These are phyloP conservation scores for Heliconius hermathena DNA, from an alignment of 1,140 invertebrate species.

Conservation along the genomic window DNA sequence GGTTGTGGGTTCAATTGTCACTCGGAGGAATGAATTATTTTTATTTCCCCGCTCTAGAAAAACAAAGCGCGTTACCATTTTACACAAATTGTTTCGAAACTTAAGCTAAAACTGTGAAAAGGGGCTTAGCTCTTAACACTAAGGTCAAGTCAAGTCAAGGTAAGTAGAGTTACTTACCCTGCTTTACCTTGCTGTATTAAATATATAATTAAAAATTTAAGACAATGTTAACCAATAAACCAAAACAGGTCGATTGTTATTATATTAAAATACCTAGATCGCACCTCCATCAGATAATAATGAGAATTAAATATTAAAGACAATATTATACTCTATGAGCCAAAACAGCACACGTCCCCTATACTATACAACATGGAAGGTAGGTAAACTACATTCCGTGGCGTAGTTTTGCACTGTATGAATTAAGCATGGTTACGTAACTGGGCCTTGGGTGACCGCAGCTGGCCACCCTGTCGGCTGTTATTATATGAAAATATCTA, in stretches of 20 bases:
- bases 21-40: too few relatives aligned
- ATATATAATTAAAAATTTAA: not conserved
- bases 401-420: conserved; percentile 57
- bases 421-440: conserved; percentile 72
- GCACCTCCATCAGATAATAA: not conserved
- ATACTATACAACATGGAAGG: conserved; percentile 44
- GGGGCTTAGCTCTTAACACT: too few relatives aligned
- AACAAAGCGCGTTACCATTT: too few relatives aligned
- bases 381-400: conserved; percentile 59
- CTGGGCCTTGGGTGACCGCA: conserved; percentile 57
- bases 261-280: conserved; percentile 46
- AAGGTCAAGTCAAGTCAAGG: too few relatives aligned
- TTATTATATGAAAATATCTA: conserved; percentile 42
- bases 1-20: too few relatives aligned
- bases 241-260: conserved; percentile 16
- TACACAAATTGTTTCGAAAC: too few relatives aligned
- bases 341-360: conserved; percentile 35
- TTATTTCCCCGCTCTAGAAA: too few relatives aligned
- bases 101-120: too few relatives aligned
- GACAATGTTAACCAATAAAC: too few relatives aligned
- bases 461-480: conserved; percentile 43
- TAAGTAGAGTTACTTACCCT: too few relatives aligned
- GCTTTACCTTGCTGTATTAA: too few relatives aligned
- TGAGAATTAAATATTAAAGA: not conserved
- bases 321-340: not conserved